phyloP scores from a whole-genome alignment of 1,140 invertebrate species.

The Cyrtorhinus lividipennis region DNA sequence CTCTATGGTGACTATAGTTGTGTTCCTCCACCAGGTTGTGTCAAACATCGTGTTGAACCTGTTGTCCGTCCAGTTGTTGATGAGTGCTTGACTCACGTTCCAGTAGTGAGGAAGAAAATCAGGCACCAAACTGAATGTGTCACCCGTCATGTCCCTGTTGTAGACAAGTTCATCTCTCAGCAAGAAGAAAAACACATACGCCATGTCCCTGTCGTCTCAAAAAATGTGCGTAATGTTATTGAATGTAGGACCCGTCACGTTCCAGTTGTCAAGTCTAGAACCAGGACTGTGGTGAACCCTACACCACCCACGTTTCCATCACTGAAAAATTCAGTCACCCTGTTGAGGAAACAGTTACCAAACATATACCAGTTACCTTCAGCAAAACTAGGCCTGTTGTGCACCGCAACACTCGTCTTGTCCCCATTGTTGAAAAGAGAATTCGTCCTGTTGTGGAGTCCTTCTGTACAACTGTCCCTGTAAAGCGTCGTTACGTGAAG shows the following conservation, averaged over 20 bases:
- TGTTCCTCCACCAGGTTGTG: constrained; percentile 5
- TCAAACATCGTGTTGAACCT: constrained; percentile 11
- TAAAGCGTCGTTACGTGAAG: constrained; percentile 14
- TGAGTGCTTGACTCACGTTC: constrained; percentile 17
- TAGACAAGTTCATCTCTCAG: neutral
- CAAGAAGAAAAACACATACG: constrained; percentile 8
- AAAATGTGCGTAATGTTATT: neutral
- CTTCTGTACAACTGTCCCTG: constrained; percentile 7
- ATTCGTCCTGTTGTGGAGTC: constrained; percentile 15
- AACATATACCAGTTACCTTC: constrained; percentile 8
- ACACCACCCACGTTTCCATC: constrained; percentile 14
- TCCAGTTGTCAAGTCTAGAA: neutral
- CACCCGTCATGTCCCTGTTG: constrained; percentile 17
- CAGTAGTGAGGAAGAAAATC: constrained; percentile 12
- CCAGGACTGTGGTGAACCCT: constrained; percentile 8
- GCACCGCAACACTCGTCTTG: neutral
- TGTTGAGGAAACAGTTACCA: constrained; percentile 12
- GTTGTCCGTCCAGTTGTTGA: constrained; percentile 17
- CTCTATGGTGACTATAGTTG: neutral
- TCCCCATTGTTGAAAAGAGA: constrained; percentile 13
- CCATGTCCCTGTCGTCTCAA: constrained; percentile 13
- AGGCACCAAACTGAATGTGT: constrained; percentile 3
- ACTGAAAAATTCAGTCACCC: constrained; percentile 4
- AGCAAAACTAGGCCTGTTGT: neutral
- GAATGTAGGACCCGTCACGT: constrained; percentile 9